phyloP scores from a whole-genome alignment of 2,113 vertebrate species.

The Synchiropus splendidus region DNA sequence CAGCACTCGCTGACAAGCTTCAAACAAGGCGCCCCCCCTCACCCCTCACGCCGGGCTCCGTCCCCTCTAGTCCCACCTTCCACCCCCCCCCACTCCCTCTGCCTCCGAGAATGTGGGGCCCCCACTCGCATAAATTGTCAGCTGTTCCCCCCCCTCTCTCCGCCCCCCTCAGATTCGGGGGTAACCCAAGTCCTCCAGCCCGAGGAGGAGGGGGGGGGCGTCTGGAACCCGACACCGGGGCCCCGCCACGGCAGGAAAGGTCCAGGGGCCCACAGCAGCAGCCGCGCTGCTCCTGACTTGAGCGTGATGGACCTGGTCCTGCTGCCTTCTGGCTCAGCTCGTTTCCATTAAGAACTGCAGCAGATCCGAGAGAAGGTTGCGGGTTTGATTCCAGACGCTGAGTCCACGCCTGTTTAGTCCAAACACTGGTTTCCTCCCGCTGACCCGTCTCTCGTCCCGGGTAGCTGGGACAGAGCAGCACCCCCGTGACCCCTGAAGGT shows the following conservation, averaged over 20 bases:
- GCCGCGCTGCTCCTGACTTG: no score
- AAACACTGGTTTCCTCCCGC: no score
- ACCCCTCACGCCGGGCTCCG: not conserved
- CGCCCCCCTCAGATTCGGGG: constrained; percentile 58
- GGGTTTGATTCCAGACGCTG: no score
- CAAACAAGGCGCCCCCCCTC: constrained; percentile 77
- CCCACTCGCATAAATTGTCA: constrained; percentile 66
- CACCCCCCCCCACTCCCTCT: constrained; percentile 4
- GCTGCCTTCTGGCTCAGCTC: no score
- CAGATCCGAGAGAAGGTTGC: no score
- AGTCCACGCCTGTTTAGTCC: no score
- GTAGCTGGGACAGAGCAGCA: no score
- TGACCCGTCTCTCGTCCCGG: no score
- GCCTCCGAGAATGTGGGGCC: constrained; percentile 64
- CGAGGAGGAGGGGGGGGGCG: constrained; percentile 34
- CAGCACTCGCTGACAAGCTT: constrained; percentile 94
- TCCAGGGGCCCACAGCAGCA: constrained; percentile 15
- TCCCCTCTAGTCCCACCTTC: constrained; percentile 5
- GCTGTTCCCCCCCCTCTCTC: constrained; percentile 57
- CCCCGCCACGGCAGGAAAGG: constrained; percentile 33
- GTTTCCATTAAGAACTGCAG: no score
- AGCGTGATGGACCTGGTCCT: no score
- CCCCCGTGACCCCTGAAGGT: no score
- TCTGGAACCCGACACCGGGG: constrained; percentile 51
- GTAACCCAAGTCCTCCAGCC: constrained; percentile 52